These are phyloP conservation scores for Enteromius thamalakanensis DNA, from an alignment of 2,797 vertebrate genomes.

Conservation along the genomic window DNA sequence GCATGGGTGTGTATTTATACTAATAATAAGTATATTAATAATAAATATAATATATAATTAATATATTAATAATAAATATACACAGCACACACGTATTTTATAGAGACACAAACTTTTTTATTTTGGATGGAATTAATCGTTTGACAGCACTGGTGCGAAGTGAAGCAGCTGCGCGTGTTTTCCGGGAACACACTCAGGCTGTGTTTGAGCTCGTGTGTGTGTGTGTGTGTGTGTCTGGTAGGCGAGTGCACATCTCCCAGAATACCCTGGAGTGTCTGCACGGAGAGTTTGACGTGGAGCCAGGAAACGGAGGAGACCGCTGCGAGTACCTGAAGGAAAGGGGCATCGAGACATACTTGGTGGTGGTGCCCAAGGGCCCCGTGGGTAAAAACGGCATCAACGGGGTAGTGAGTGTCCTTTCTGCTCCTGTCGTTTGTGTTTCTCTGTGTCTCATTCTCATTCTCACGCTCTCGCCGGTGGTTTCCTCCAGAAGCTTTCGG, in stretches of 20 bases:
- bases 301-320: constrained; percentile 85
- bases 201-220: constrained; percentile 1
- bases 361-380: constrained; percentile 83
- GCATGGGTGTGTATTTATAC: no score
- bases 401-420: constrained; percentile 81
- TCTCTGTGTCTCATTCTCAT: not conserved
- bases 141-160: no score
- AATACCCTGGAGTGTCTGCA: constrained; percentile 90
- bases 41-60: no score
- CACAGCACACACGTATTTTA: no score
- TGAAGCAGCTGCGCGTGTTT: not conserved
- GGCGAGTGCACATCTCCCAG: constrained; percentile 94
- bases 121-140: no score
- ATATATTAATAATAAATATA: no score
- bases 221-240: constrained; percentile 59
- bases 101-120: no score
- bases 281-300: constrained; percentile 92
- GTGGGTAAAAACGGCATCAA: constrained; percentile 84
- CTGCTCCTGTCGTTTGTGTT: constrained; percentile 10
- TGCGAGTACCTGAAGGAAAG: constrained; percentile 91
- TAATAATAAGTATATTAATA: no score
- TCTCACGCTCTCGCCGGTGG: constrained; percentile 11
- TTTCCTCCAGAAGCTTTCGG: constrained; percentile 76
- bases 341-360: constrained; percentile 88
- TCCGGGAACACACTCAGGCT: no score